A percentile compares a stretch with the other conserved stretches of the same genome.
phyloP scores from a whole-genome alignment of 2,888 invertebrate species.

The Agonopterix arenella region DNA sequence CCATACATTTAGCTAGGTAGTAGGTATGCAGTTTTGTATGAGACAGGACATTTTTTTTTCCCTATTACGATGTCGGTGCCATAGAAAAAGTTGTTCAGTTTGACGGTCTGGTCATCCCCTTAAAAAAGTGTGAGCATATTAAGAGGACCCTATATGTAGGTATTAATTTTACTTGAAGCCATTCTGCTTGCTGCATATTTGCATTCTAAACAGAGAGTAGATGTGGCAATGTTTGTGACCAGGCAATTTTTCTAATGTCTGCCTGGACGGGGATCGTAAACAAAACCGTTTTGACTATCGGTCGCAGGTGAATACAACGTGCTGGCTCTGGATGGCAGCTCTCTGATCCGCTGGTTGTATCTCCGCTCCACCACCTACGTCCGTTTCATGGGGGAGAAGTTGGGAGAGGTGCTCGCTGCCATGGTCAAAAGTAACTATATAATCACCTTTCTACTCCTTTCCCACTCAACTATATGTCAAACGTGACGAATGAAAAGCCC shows the following conservation, averaged over 20 bases:
- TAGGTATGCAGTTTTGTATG: too few species aligned
- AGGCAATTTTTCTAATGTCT: neutral
- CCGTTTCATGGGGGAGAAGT: conserved; percentile 47
- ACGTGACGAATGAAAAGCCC: neutral
- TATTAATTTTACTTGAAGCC: too few species aligned
- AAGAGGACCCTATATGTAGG: too few species aligned
- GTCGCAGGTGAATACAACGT: conserved; percentile 39
- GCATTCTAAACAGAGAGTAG: neutral
- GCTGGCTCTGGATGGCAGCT: conserved; percentile 59
- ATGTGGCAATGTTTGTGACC: neutral
- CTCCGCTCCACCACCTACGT: conserved; percentile 54
- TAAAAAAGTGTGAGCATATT: too few species aligned
- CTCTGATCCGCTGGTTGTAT: conserved; percentile 54
- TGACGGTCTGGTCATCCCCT: too few species aligned
- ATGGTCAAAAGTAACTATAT: conserved; percentile 37
- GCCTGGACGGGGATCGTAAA: neutral
- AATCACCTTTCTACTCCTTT: too few species aligned
- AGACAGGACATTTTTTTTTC: too few species aligned
- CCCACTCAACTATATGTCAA: too few species aligned
- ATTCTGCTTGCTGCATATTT: neutral
- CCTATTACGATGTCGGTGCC: too few species aligned
- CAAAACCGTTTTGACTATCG: neutral
- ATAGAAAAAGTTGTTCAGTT: too few species aligned
- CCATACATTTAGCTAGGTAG: too few species aligned
- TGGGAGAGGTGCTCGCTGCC: conserved; percentile 42